A percentile compares a stretch with the other conserved stretches of the same genome.
Conservation (phyloP, 2,113 vertebrate species). For the Pyrgilauda ruficollis region DNA sequence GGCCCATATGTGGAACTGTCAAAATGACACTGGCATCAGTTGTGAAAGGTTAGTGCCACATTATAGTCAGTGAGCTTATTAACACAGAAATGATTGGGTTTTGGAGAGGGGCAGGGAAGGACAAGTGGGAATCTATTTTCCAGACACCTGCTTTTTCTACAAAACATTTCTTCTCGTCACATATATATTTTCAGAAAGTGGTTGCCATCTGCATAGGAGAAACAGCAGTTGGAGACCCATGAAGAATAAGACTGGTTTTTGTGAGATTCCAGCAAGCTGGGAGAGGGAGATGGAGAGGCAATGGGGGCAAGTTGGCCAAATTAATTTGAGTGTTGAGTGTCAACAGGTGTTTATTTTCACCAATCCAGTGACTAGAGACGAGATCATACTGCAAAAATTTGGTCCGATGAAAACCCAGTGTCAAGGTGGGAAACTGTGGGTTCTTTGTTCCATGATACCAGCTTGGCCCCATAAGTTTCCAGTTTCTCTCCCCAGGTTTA, state of each 20-base stretch:
- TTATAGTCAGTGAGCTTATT: conserved; percentile 30
- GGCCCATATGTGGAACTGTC: conserved; percentile 52
- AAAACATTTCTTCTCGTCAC: not conserved
- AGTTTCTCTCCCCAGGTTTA: not conserved
- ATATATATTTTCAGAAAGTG: not conserved
- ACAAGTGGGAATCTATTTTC: conserved; percentile 32
- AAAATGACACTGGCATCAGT: conserved; percentile 59
- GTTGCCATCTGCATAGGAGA: not conserved
- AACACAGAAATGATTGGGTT: conserved; percentile 49
- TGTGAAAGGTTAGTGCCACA: conserved; percentile 37
- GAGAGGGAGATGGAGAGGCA: not conserved
- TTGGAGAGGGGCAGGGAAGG: conserved; percentile 8
- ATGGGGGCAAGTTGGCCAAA: not conserved
- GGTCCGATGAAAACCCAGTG: not conserved
- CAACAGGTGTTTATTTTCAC: not conserved
- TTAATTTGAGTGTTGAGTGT: not conserved
- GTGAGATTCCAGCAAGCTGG: not conserved
- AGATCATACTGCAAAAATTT: not conserved
- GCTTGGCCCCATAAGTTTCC: not conserved
- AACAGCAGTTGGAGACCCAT: not conserved
- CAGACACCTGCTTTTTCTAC: not conserved
- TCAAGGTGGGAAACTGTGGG: not conserved
- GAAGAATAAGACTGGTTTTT: not conserved
- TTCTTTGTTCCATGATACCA: not conserved
- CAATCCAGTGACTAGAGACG: not conserved